phyloP scores from a whole-genome alignment of 2,113 vertebrate genomes.

The Campylorhamphus procurvoides region DNA sequence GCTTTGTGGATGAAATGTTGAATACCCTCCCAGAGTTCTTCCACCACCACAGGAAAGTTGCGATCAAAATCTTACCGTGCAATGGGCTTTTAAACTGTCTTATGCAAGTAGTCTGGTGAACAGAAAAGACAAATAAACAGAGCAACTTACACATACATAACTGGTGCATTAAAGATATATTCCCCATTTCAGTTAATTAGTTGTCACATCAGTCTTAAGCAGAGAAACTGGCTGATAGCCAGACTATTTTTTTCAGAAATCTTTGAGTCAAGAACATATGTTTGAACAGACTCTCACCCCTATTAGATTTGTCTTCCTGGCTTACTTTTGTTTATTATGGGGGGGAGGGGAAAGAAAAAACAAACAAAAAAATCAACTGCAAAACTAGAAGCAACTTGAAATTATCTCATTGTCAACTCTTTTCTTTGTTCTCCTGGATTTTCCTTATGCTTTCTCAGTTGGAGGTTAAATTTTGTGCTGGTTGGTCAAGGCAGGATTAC shows the following conservation, averaged over 20 bases:
- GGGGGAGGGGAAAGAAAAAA: background rate
- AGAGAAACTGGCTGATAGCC: constrained; percentile 30
- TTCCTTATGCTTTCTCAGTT: background rate
- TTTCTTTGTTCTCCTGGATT: background rate
- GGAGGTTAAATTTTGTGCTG: background rate
- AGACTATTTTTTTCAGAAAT: constrained; percentile 13
- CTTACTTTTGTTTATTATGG: background rate
- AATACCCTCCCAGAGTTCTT: constrained; percentile 13
- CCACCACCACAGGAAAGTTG: background rate
- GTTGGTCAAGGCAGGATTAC: background rate
- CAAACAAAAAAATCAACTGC: background rate
- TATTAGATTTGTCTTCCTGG: background rate
- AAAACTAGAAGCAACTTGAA: background rate
- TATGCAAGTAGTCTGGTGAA: background rate
- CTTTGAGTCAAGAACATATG: background rate
- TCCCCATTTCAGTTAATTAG: constrained; percentile 57
- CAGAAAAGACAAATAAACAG: constrained; percentile 11
- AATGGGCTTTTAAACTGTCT: background rate
- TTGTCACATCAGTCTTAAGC: constrained; percentile 56
- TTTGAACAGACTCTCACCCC: background rate
- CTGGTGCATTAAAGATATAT: constrained; percentile 30
- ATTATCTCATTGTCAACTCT: background rate
- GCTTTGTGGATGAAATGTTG: constrained; percentile 12
- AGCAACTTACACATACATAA: background rate
- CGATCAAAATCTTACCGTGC: background rate